A percentile compares a stretch with the other conserved stretches of the same genome.
Conservation (phyloP, 2,797 vertebrate species). For the Falco peregrinus region DNA sequence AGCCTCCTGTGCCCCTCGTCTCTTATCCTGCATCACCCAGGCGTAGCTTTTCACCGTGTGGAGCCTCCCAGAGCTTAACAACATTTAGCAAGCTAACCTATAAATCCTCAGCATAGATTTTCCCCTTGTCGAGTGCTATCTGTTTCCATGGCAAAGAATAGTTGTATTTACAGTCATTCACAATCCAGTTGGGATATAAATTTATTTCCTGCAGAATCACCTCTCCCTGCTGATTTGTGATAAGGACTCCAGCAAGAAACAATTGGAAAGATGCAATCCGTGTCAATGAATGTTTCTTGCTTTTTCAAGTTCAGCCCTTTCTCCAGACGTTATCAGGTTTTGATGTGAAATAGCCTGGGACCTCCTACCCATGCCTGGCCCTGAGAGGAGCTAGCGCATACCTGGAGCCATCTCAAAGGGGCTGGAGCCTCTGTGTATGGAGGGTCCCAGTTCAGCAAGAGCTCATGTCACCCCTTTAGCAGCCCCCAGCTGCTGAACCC, state of each 20-base stretch:
- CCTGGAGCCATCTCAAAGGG: background rate
- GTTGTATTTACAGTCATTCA: constrained; percentile 21
- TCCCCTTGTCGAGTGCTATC: background rate
- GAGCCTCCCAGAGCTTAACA: background rate
- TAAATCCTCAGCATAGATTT: background rate
- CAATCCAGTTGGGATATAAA: background rate
- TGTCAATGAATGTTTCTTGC: background rate
- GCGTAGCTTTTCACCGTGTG: accelerated
- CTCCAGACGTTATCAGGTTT: background rate
- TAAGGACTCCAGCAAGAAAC: background rate
- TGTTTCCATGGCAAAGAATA: constrained; percentile 42
- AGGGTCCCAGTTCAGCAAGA: background rate
- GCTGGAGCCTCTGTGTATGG: no score
- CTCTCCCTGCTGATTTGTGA: background rate
- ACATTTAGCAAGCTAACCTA: background rate
- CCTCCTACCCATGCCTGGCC: background rate
- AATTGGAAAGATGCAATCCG: background rate
- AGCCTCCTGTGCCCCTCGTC: background rate
- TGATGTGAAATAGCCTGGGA: background rate
- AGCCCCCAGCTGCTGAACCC: background rate
- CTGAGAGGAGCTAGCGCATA: accelerated
- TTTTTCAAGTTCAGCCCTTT: background rate
- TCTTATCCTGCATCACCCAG: background rate
- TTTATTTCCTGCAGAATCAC: background rate
- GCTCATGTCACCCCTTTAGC: background rate